Evolutionary conservation across 2,797 vertebrate genomes (phyloP).

Genomic region (Euphonia xanthogaster): DNA sequence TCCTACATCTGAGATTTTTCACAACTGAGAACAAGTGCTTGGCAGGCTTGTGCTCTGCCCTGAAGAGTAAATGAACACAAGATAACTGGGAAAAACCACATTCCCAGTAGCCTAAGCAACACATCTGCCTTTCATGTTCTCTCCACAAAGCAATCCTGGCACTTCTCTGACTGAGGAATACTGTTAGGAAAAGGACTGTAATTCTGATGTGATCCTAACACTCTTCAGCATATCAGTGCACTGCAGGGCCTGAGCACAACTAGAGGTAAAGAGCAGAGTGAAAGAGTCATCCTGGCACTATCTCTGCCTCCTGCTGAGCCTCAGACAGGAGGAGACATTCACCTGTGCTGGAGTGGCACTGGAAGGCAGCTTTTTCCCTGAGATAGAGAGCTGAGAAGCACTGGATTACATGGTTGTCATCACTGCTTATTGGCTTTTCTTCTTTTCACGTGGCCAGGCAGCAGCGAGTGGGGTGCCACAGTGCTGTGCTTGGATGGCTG

Average conservation of each 20-base stretch:
- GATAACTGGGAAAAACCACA: background rate
- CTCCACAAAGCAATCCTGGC: background rate
- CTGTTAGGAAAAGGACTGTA: background rate
- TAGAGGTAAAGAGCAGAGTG: background rate
- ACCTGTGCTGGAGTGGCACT: background rate
- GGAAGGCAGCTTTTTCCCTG: background rate
- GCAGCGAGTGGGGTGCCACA: background rate
- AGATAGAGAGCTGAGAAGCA: background rate
- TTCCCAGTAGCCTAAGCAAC: background rate
- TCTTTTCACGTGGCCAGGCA: background rate
- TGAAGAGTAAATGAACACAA: background rate
- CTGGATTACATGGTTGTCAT: conserved; percentile 53
- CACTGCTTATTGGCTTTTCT: conserved; percentile 45
- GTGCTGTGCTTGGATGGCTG: background rate
- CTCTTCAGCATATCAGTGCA: background rate
- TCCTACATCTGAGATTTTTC: background rate
- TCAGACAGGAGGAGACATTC: background rate
- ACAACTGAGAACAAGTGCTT: background rate
- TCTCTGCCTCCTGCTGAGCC: conserved; percentile 18
- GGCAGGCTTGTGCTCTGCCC: background rate
- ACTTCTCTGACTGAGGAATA: background rate
- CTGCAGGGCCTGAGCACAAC: background rate
- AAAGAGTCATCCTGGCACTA: background rate
- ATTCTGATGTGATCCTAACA: background rate
- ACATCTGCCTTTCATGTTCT: background rate